phyloP scores from a whole-genome alignment of 2,888 invertebrate genomes.

The Dromius quadrimaculatus region DNA sequence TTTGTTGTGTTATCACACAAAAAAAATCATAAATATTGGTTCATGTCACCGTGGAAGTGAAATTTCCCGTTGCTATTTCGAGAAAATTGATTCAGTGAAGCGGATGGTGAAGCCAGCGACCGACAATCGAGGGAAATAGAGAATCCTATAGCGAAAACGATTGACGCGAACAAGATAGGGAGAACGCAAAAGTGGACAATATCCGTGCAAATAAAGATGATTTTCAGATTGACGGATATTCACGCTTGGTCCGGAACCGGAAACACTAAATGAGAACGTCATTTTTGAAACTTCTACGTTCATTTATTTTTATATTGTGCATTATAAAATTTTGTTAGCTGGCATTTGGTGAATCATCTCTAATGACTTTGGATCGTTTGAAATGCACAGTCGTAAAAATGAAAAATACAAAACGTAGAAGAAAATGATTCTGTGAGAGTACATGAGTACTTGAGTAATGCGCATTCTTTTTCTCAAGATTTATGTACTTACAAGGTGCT shows the following conservation, averaged over 20 bases:
- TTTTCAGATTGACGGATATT: constrained; percentile 19
- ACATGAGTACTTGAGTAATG: too few species aligned
- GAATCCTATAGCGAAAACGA: neutral
- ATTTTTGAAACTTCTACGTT: neutral
- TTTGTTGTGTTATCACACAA: too few species aligned
- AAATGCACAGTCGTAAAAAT: too few species aligned
- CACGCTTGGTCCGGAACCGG: constrained; percentile 55
- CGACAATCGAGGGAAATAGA: neutral
- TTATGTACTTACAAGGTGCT: too few species aligned
- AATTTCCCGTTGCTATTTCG: constrained; percentile 3
- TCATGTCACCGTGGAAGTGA: neutral
- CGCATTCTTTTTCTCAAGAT: too few species aligned
- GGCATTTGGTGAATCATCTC: constrained; percentile 9
- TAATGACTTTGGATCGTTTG: too few species aligned
- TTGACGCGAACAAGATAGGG: constrained; percentile 21
- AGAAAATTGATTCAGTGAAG: neutral
- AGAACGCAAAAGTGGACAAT: constrained; percentile 1
- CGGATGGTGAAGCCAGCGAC: neutral
- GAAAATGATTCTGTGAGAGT: too few species aligned
- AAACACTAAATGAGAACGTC: constrained; percentile 63
- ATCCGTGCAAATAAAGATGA: constrained; percentile 16
- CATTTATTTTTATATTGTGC: constrained; percentile 8
- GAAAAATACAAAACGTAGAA: too few species aligned
- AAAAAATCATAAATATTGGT: neutral
- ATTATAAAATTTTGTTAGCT: neutral